Percentiles rank a stretch among this genome's conserved stretches.
Evolutionary conservation across 2,888 invertebrate species (phyloP).

Genomic region (Minunthozetes semirufus): DNA sequence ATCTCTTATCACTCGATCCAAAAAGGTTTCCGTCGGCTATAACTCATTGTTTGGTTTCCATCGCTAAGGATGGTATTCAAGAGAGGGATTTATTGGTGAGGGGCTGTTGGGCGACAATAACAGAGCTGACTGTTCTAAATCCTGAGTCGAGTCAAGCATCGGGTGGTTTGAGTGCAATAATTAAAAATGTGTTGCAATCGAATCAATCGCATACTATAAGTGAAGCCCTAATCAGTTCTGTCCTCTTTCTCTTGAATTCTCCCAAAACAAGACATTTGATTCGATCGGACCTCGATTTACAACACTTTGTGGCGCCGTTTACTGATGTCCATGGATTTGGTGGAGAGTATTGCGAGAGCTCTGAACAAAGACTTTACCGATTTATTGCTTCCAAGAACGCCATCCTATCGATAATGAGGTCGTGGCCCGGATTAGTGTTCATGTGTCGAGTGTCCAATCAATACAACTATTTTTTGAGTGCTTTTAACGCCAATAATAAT

Average conservation of each 20-base stretch:
- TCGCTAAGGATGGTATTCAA: slow-evolving; percentile 66
- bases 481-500: neutral
- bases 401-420: slow-evolving; percentile 68
- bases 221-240: slow-evolving; percentile 79
- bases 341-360: slow-evolving; percentile 42
- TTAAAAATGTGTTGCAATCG: slow-evolving; percentile 62
- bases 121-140: slow-evolving; percentile 80
- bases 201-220: slow-evolving; percentile 33
- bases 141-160: slow-evolving; percentile 65
- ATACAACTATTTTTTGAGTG: neutral
- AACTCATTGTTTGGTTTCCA: slow-evolving; percentile 70
- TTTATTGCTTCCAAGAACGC: slow-evolving; percentile 75
- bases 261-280: slow-evolving; percentile 70
- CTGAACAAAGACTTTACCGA: slow-evolving; percentile 64
- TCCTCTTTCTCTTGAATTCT: slow-evolving; percentile 75
- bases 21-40: slow-evolving; percentile 65
- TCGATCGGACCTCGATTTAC: slow-evolving; percentile 63
- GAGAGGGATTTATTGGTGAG: slow-evolving; percentile 75
- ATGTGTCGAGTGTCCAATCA: slow-evolving; percentile 45
- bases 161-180: slow-evolving; percentile 63
- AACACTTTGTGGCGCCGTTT: slow-evolving; percentile 83
- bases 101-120: slow-evolving; percentile 75
- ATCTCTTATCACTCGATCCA: slow-evolving; percentile 60
- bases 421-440: slow-evolving; percentile 63
- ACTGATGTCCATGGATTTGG: slow-evolving; percentile 70